Base-by-base conservation (phyloP, 2,113 vertebrate species). In the Mirounga angustirostris region DNA sequence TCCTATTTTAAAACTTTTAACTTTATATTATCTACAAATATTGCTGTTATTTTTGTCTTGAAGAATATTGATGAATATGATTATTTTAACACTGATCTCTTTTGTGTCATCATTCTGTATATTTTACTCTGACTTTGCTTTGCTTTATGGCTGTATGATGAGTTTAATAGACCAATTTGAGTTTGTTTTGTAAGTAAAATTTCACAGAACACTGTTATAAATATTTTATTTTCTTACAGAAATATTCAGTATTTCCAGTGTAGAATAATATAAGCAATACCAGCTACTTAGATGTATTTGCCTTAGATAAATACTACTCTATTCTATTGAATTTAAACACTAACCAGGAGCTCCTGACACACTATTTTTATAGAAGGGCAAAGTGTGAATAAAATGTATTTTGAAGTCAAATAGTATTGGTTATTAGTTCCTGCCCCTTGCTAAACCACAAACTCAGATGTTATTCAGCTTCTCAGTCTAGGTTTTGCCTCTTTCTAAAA, bases 171-270 rank as follows among this genome's bases (percentile, higher is more conserved):
- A 13, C 43, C 18, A 86, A 11, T 83, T 83, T 63, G 67, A 89
- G 74, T 84, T 94, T 59, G 21, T 74, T 95, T 95, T 96, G 18
- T 79, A 95, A 87, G 24, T 90, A 95, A 90, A 90, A 71, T 92
- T 95, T 92, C 63, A 94, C 91, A 28, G 76, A 46, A 54, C 63
- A 54, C 24, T 88, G 1, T 92, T 94, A 74, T 83, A 89, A 93
- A 56, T 89, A 85, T 85, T 91, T 91, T 80, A 33, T 76, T 87
- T 59, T 71, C 69, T 96, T 86, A 61, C 52, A 50, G 24, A 73
- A 92, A 76, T 50, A 89, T 30, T 94, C 22, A n/a, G 9, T 65
- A 58, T 95, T 93, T 97, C 18, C 63, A 80, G 1, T 76, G 11
- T 93, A 80, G 73, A 52, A 18, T 63, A 43, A 22, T n/a, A 33